Base-by-base conservation (phyloP, 2,113 vertebrate genomes). In the Equus przewalskii region DNA sequence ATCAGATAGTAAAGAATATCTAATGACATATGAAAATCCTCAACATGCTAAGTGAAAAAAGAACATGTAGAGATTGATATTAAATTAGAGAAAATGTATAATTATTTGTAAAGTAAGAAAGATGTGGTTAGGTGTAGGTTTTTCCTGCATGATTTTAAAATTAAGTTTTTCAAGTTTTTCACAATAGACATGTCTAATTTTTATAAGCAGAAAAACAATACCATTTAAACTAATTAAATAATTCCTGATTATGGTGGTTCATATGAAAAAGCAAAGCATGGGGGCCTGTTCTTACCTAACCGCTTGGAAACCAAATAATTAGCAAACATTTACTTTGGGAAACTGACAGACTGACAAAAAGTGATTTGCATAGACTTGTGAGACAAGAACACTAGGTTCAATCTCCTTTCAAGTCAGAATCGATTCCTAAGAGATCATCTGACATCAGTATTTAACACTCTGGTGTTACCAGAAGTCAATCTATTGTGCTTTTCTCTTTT, bases 31-130 rank as follows among this genome's bases (percentile, higher is more conserved):
- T 14, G 33, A 89, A 67, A 96, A 82, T 62, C 83, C 33, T 96
- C 51, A 89, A 56, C 51, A 49, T 33, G 70, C 36, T 81, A 75
- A 49, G 12, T 80, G 33, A 83, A 94, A 89, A 81, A 58, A 72
- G 49, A 67, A 65, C 9, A 69, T 54, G 28, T 33, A 78, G 30
- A 6, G 8, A 70, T n/a, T 93, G 44, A 85, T 81, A 2, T 28
- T 64, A 81, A 88, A 64, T 89, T 64, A 94, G 44, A 88, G 78
- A 84, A 91, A 95, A 80, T 78, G 24, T 51, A 1, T 44, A 94
- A 92, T 5, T 95, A 64, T 86, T 86, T 22, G 0, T 64, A 88
- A 94, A 91, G 91, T 18, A 28, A 62, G 65, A 49, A 85, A 21
- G 16, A 49, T 15, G 14, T 78, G 8, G 5, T 44, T 72, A 62